phyloP scores from a whole-genome alignment of 1,140 invertebrate species.

The Drosophila nannoptera region DNA sequence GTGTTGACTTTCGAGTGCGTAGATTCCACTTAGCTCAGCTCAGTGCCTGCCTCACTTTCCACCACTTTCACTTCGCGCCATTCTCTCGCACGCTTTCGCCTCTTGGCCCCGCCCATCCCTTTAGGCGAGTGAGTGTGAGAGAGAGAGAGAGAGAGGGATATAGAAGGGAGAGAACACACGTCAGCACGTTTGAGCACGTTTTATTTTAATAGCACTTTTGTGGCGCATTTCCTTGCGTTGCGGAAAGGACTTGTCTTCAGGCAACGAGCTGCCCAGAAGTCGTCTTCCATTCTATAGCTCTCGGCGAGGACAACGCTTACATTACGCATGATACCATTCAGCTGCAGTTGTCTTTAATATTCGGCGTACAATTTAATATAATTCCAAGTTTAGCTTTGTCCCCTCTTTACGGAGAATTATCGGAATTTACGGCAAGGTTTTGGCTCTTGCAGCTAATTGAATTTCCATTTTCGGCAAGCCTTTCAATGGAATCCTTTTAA shows the following conservation, averaged over 20 bases:
- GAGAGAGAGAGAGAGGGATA: too few species aligned
- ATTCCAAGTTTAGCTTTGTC: too few species aligned
- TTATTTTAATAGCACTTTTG: conserved; percentile 75
- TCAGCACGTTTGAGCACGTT: conserved; percentile 65
- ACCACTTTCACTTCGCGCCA: conserved; percentile 5
- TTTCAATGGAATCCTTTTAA: neutral
- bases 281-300: conserved; percentile 12
- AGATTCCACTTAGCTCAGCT: conserved; percentile 17
- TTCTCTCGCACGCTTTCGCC: neutral
- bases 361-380: neutral
- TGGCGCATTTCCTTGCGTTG: conserved; percentile 60
- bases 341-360: conserved; percentile 7
- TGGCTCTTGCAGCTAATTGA: too few species aligned
- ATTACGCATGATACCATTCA: conserved; percentile 8
- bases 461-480: neutral
- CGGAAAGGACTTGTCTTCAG: conserved; percentile 17
- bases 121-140: neutral
- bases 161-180: conserved; percentile 21
- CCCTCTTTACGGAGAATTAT: too few species aligned
- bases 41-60: conserved; percentile 5
- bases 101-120: neutral
- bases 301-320: conserved; percentile 2
- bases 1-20: conserved; percentile 66
- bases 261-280: conserved; percentile 28
- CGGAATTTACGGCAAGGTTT: too few species aligned